These are phyloP conservation scores for Toxotes chatareus DNA, from an alignment of 2,113 vertebrate genomes.

Conservation along the genomic window DNA sequence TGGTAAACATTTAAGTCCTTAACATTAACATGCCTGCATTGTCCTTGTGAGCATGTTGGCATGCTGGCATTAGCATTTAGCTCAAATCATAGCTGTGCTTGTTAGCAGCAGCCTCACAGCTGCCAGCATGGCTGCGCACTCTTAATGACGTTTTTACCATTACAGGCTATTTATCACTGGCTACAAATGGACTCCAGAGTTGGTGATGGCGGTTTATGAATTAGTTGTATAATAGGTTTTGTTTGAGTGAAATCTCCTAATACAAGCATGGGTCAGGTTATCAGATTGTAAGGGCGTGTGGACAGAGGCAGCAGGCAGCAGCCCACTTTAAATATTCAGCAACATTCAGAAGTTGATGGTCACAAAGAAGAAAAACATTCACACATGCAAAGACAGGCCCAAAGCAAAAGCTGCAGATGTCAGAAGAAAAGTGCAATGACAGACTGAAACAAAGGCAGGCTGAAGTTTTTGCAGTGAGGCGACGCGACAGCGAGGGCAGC, in stretches of 20 bases:
- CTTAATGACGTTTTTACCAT: no score
- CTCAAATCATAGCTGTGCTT: not conserved
- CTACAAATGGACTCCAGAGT: not conserved
- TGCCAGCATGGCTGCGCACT: no score
- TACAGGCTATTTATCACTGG: not conserved
- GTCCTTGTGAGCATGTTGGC: no score
- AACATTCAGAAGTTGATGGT: slow-evolving; percentile 22
- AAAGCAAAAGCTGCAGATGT: slow-evolving; percentile 39
- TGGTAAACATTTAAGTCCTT: no score
- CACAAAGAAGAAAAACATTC: slow-evolving; percentile 16
- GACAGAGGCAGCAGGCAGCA: slow-evolving; percentile 15
- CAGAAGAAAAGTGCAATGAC: slow-evolving; percentile 48
- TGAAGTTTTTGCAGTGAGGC: slow-evolving; percentile 22
- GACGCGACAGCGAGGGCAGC: slow-evolving; percentile 28
- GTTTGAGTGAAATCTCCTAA: slow-evolving; percentile 19
- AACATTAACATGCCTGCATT: not conserved
- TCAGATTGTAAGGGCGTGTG: slow-evolving; percentile 2
- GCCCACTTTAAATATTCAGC: slow-evolving; percentile 14
- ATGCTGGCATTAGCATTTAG: not conserved
- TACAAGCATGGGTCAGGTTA: slow-evolving; percentile 9
- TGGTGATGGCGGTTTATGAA: slow-evolving; percentile 10
- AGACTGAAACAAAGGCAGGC: slow-evolving; percentile 28
- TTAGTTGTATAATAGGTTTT: slow-evolving; percentile 26
- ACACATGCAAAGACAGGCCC: slow-evolving; percentile 25
- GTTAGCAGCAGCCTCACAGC: no score